Evolutionary conservation across 2,888 invertebrate species (phyloP).

Genomic region (Himalopsyche tibetana): DNA sequence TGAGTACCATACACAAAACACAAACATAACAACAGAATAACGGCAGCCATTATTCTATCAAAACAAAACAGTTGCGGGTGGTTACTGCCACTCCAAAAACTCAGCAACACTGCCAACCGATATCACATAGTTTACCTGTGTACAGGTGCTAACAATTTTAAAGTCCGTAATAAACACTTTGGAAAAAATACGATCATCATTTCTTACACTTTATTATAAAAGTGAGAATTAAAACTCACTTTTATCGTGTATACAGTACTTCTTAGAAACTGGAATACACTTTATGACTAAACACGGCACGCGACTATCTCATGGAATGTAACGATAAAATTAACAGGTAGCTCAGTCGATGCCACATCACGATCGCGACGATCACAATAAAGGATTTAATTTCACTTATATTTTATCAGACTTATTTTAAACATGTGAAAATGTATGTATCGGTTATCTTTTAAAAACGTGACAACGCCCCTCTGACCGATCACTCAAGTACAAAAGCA

Average conservation of each 20-base stretch:
- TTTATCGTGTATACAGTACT: constrained; percentile 14
- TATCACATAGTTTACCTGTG: constrained; percentile 49
- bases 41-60: constrained; percentile 51
- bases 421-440: not conserved
- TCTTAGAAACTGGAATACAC: constrained; percentile 39
- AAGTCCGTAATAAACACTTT: constrained; percentile 44
- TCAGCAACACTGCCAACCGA: not conserved
- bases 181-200: not conserved
- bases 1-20: constrained; percentile 47
- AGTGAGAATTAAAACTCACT: constrained; percentile 52
- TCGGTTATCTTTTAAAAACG: not conserved
- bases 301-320: constrained; percentile 19
- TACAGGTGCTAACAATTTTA: constrained; percentile 45
- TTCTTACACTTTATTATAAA: constrained; percentile 4
- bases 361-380: constrained; percentile 42
- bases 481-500: constrained; percentile 23
- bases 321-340: constrained; percentile 49
- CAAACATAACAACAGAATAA: constrained; percentile 47
- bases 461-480: constrained; percentile 56
- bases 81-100: constrained; percentile 27
- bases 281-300: constrained; percentile 35
- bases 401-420: not conserved
- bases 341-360: constrained; percentile 47
- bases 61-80: constrained; percentile 22
- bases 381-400: not conserved